phyloP scores from a whole-genome alignment of 2,113 vertebrate species.

The Brachyhypopomus gauderio region DNA sequence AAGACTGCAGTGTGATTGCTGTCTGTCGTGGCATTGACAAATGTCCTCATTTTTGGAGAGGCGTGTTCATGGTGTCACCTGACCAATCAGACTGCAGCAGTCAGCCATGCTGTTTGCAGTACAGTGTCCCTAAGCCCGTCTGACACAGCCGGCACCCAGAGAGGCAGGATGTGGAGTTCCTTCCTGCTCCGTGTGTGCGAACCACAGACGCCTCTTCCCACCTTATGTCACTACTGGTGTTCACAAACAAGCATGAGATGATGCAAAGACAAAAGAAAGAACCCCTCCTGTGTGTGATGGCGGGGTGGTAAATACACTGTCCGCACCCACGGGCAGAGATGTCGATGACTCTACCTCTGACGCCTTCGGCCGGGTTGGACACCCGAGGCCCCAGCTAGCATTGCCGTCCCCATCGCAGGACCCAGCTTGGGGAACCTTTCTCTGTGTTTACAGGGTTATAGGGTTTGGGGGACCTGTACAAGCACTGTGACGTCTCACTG shows the following conservation, averaged over 20 bases:
- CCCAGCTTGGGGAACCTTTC: neutral
- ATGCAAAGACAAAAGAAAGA: neutral
- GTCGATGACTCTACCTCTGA: conserved; percentile 31
- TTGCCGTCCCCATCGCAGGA: neutral
- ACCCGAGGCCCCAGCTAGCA: conserved; percentile 4
- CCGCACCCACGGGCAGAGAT: neutral
- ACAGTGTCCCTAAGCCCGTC: no score
- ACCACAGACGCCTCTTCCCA: no score
- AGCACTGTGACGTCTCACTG: neutral
- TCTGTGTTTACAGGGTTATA: neutral
- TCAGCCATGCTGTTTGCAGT: no score
- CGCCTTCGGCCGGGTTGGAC: neutral
- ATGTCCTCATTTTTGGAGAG: no score
- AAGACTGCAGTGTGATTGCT: no score
- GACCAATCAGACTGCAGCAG: no score
- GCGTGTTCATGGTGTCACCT: no score
- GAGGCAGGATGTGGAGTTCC: no score
- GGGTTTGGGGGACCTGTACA: neutral
- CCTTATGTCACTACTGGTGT: neutral
- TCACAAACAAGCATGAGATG: neutral
- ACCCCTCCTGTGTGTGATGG: neutral
- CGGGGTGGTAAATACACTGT: neutral
- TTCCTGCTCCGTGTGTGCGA: no score
- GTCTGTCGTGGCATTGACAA: no score
- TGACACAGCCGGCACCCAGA: no score